Conservation (phyloP, 2,888 invertebrate genomes). For the Pammene aurita region DNA sequence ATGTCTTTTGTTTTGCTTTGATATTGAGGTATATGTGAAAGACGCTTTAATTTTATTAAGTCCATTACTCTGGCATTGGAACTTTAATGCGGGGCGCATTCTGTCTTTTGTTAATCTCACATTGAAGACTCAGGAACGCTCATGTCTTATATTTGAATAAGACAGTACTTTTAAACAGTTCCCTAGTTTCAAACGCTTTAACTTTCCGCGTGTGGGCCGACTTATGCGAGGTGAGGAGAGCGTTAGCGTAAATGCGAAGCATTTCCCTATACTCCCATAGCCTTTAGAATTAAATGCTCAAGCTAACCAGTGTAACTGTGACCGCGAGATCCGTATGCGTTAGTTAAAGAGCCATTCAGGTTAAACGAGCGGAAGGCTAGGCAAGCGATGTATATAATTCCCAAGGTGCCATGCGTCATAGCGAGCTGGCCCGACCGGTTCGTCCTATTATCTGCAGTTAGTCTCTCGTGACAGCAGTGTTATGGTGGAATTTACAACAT, state of each 20-base stretch:
- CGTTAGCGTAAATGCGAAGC: constrained; percentile 56
- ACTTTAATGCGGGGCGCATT: no score
- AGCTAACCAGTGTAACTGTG: neutral
- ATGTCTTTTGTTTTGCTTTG: no score
- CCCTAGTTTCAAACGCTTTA: constrained; percentile 4
- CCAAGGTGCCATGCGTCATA: constrained; percentile 63
- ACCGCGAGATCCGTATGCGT: neutral
- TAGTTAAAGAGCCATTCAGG: neutral
- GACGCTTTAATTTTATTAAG: no score
- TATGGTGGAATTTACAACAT: constrained; percentile 67
- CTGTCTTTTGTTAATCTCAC: neutral
- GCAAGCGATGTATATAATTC: neutral
- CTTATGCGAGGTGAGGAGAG: constrained; percentile 40
- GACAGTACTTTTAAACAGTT: neutral
- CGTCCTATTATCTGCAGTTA: constrained; percentile 66
- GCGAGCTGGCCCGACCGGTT: constrained; percentile 67
- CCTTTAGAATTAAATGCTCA: neutral
- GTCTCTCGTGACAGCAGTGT: constrained; percentile 63
- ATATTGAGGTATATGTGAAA: no score
- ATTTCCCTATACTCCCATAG: constrained; percentile 49
- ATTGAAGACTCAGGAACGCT: neutral
- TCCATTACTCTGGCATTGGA: no score
- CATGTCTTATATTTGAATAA: neutral
- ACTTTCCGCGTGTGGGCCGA: constrained; percentile 10
- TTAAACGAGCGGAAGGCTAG: neutral